These are phyloP conservation scores for Anas bernieri DNA, from an alignment of 2,797 vertebrate species.

Conservation along the genomic window DNA sequence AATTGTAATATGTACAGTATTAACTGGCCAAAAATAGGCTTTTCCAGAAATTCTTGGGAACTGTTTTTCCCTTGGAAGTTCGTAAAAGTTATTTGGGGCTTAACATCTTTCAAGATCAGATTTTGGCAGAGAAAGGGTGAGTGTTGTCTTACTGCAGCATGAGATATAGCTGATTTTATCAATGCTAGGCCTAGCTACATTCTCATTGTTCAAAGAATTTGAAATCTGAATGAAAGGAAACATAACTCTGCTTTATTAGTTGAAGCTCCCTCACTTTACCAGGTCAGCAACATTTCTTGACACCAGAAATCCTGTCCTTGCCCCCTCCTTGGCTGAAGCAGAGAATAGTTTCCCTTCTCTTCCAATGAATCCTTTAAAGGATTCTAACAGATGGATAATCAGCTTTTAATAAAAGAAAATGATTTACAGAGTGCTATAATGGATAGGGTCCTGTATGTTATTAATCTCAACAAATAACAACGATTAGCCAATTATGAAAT, in stretches of 20 bases:
- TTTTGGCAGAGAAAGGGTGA: background rate
- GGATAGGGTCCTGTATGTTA: background rate
- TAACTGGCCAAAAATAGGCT: background rate
- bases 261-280: background rate
- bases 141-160: background rate
- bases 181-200: background rate
- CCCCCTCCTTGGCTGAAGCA: background rate
- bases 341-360: background rate
- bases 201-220: background rate
- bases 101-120: background rate
- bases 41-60: background rate
- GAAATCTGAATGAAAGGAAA: background rate
- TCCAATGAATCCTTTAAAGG: background rate
- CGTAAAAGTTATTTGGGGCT: background rate
- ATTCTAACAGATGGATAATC: background rate
- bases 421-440: background rate
- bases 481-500: background rate
- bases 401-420: background rate
- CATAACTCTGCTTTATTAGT: background rate
- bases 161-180: background rate
- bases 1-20: rapidly evolving
- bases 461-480: background rate
- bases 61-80: background rate
- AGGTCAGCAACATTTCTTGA: background rate
- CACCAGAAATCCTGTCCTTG: background rate